These are phyloP conservation scores for Carposina sasakii DNA, from an alignment of 1,140 invertebrate species.

Conservation along the genomic window DNA sequence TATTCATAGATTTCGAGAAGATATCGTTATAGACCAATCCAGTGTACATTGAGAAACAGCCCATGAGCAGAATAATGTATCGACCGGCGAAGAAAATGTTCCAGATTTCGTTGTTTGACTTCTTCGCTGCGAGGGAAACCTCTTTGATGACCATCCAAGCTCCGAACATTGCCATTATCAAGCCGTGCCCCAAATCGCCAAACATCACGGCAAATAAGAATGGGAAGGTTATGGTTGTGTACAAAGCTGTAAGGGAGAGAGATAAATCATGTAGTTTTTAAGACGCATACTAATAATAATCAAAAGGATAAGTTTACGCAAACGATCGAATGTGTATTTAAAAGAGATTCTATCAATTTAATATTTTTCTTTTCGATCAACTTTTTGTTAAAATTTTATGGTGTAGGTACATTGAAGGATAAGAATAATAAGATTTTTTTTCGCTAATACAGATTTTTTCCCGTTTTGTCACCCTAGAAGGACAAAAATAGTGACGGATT, in stretches of 20 bases:
- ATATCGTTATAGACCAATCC: constrained; percentile 98
- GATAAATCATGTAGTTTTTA: too few relatives aligned
- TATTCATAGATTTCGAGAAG: constrained; percentile 96
- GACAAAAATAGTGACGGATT: too few relatives aligned
- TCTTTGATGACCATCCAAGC: constrained; percentile 86
- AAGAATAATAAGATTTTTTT: too few relatives aligned
- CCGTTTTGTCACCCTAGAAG: too few relatives aligned
- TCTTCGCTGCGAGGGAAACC: constrained; percentile 77
- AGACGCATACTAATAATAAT: too few relatives aligned
- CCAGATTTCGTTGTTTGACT: constrained; percentile 90
- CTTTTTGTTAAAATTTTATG: too few relatives aligned
- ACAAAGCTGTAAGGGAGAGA: constrained; percentile 80
- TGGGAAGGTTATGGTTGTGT: constrained; percentile 97
- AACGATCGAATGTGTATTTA: too few relatives aligned
- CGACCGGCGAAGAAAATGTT: constrained; percentile 98
- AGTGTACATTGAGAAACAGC: constrained; percentile 96
- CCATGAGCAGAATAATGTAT: constrained; percentile 98
- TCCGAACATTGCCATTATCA: constrained; percentile 84
- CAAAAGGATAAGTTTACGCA: too few relatives aligned
- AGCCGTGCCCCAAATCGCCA: constrained; percentile 95
- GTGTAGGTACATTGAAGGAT: too few relatives aligned
- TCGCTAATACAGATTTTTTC: too few relatives aligned
- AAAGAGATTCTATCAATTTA: too few relatives aligned
- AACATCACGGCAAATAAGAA: constrained; percentile 99
- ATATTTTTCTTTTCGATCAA: too few relatives aligned